Evolutionary conservation across 2,113 vertebrate species (phyloP).

Genomic region (Poecile atricapillus): DNA sequence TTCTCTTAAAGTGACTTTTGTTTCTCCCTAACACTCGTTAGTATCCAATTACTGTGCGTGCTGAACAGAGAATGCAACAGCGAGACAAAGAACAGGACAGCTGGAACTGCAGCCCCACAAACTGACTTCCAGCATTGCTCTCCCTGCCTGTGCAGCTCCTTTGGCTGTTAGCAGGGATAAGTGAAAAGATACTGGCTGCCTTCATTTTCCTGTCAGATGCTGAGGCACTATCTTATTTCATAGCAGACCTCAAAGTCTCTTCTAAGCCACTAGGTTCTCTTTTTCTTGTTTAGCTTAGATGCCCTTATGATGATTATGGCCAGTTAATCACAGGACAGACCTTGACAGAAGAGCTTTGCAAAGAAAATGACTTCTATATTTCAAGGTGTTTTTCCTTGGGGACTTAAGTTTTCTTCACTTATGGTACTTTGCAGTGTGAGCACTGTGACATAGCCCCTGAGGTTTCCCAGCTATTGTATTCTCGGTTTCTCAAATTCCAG

Average conservation of each 20-base stretch:
- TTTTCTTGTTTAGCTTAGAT: not conserved
- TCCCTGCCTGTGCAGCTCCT: not conserved
- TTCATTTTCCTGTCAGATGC: not conserved
- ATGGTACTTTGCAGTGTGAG: not conserved
- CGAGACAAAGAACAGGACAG: not conserved
- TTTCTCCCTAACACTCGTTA: not conserved
- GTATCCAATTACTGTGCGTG: not conserved
- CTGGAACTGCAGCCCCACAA: not conserved
- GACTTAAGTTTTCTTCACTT: not conserved
- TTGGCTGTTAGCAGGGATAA: not conserved
- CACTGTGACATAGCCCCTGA: not conserved
- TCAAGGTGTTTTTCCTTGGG: not conserved
- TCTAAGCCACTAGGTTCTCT: not conserved
- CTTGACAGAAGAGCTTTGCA: not conserved
- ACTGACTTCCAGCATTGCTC: not conserved
- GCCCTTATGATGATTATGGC: not conserved
- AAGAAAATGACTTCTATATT: not conserved
- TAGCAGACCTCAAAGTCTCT: not conserved
- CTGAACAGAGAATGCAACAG: not conserved
- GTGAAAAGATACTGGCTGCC: not conserved
- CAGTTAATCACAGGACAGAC: not conserved
- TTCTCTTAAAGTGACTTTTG: not conserved
- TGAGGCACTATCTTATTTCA: not conserved
- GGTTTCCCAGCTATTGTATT: not conserved
- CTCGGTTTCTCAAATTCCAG: not conserved